Conservation (phyloP, 1,140 invertebrate genomes). For the Varroa destructor region DNA sequence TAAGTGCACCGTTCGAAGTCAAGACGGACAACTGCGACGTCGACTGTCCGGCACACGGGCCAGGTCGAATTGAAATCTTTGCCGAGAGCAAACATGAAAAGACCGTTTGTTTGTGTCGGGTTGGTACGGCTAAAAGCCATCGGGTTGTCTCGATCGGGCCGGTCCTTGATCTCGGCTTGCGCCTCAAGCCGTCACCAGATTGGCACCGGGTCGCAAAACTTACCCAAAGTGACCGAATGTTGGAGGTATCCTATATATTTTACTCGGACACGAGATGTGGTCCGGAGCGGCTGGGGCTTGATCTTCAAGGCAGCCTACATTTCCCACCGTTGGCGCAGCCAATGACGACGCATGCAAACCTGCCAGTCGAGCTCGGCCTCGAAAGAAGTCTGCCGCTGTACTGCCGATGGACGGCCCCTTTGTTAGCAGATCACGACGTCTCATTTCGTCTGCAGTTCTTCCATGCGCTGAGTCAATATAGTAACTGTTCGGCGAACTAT, state of each 20-base stretch:
- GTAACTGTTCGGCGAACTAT: slow-evolving; percentile 33
- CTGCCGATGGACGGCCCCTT: slow-evolving; percentile 34
- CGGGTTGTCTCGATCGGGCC: slow-evolving; percentile 30
- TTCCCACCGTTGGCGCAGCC: slow-evolving; percentile 31
- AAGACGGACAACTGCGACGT: slow-evolving; percentile 31
- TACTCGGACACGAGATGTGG: slow-evolving; percentile 34
- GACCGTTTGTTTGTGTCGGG: slow-evolving; percentile 32
- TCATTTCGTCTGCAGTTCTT: slow-evolving; percentile 34
- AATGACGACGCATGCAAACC: slow-evolving; percentile 7
- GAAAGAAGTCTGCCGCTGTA: slow-evolving; percentile 30
- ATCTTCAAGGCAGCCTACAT: slow-evolving; percentile 32
- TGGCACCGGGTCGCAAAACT: slow-evolving; percentile 28
- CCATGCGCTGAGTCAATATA: slow-evolving; percentile 22
- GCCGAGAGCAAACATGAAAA: slow-evolving; percentile 32
- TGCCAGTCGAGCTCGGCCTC: slow-evolving; percentile 28
- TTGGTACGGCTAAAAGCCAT: slow-evolving; percentile 27
- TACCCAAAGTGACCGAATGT: neutral
- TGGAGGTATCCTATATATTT: slow-evolving; percentile 29
- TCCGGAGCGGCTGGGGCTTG: slow-evolving; percentile 32
- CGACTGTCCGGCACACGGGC: slow-evolving; percentile 31
- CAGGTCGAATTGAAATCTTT: slow-evolving; percentile 31
- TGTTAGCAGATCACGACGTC: slow-evolving; percentile 33
- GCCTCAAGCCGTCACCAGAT: slow-evolving; percentile 29
- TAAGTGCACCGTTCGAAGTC: slow-evolving; percentile 34
- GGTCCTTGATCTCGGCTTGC: slow-evolving; percentile 30